Conservation (phyloP, 2,113 vertebrate genomes). For the Psilopogon haemacephalus region DNA sequence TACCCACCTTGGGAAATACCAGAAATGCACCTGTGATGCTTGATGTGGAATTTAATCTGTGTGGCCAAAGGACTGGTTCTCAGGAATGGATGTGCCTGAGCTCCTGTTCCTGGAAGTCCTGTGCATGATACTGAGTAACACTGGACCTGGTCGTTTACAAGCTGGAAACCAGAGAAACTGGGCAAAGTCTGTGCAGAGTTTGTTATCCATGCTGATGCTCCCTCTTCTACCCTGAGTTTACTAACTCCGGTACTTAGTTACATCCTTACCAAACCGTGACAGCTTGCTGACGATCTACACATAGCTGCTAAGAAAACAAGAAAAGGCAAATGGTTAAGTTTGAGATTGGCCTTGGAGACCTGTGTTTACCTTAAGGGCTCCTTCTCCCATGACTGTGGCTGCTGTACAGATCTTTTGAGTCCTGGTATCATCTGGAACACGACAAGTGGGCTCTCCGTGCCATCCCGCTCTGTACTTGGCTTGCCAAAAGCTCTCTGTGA, state of each 20-base stretch:
- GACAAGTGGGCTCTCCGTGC: neutral
- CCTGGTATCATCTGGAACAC: neutral
- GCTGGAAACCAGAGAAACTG: neutral
- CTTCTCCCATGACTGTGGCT: neutral
- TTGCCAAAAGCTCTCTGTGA: neutral
- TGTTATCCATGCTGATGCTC: neutral
- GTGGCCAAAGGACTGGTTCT: neutral
- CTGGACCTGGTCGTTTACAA: neutral
- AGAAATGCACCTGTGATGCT: neutral
- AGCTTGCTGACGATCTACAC: neutral
- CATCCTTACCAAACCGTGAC: rapidly evolving
- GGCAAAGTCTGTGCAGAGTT: neutral
- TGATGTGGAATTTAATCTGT: neutral
- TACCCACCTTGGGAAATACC: neutral
- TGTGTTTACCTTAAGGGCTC: neutral
- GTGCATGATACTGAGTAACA: rapidly evolving
- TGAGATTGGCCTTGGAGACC: neutral
- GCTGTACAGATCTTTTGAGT: neutral
- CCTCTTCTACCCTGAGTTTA: neutral
- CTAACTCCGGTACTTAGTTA: neutral
- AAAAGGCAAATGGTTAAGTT: neutral
- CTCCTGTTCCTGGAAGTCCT: neutral
- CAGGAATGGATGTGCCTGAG: neutral
- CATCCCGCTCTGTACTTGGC: neutral
- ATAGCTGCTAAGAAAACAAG: neutral